Percentiles rank a stretch among this genome's conserved stretches.
These are phyloP conservation scores for Takifugu rubripes DNA, from an alignment of 2,797 vertebrate genomes.

Conservation along the genomic window DNA sequence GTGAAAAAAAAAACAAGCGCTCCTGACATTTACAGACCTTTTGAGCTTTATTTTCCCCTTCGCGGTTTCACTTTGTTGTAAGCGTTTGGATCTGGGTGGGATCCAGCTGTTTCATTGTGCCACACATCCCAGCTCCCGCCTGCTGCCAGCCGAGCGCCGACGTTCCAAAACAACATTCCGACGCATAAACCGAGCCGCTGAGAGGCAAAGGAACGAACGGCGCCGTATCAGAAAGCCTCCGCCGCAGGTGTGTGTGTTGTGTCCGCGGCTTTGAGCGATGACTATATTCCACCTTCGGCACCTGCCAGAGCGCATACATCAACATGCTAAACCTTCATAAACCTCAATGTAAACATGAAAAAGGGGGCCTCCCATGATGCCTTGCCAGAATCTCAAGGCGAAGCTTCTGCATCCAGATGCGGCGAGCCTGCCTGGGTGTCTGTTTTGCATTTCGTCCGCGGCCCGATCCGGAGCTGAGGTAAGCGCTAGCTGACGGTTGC, in stretches of 20 bases:
- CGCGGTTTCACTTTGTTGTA: slow-evolving; percentile 39
- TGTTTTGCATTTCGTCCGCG: slow-evolving; percentile 66
- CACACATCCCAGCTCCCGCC: slow-evolving; percentile 31
- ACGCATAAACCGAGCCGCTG: slow-evolving; percentile 49
- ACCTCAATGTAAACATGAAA: slow-evolving; percentile 53
- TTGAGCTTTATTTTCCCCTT: slow-evolving; percentile 8
- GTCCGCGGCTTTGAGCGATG: not conserved
- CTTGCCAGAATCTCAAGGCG: slow-evolving; percentile 50
- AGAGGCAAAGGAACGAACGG: slow-evolving; percentile 24
- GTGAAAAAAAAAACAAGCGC: not conserved
- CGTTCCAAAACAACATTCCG: slow-evolving; percentile 27
- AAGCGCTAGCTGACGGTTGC: slow-evolving; percentile 76
- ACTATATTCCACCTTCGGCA: not conserved
- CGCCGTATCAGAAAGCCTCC: slow-evolving; percentile 29
- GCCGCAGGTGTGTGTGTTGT: not conserved
- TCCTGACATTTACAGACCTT: not conserved
- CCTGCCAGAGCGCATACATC: slow-evolving; percentile 44
- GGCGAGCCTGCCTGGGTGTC: slow-evolving; percentile 48
- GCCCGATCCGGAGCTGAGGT: slow-evolving; percentile 69
- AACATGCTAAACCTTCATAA: slow-evolving; percentile 42
- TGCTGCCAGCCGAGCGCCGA: slow-evolving; percentile 48
- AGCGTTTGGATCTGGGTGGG: slow-evolving; percentile 26
- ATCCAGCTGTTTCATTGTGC: slow-evolving; percentile 32
- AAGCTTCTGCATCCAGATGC: slow-evolving; percentile 58
- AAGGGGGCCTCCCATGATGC: slow-evolving; percentile 34